Base-by-base conservation (phyloP, 1,140 invertebrate species). In the Papilio dardanus region DNA sequence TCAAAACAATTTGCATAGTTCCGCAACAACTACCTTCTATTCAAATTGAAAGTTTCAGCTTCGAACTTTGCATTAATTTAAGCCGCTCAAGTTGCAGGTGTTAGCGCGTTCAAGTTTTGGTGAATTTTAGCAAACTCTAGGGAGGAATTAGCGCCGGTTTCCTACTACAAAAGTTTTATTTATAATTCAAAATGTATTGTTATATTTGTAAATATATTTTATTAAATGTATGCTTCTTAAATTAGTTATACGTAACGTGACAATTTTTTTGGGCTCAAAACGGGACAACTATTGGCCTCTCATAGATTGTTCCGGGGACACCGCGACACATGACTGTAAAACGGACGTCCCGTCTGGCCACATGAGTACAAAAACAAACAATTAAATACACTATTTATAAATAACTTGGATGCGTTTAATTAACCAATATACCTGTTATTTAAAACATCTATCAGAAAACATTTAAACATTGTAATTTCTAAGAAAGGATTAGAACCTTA, bases 1-100 rank as follows among this genome's bases (percentile, higher is more conserved):
- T 62, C 54, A 62, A 62, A 62, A 62, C 54, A 62, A 62, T 62
- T 62, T 62, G 54, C 54, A 62, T 62, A 62, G 54, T 62, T 62
- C 30, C 54, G 24, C 24, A 62, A 62, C 54, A 28, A 62, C 54
- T 62, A 62, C 54, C 54, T 62, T 62, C 54, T 62, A 62, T 62
- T 62, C 54, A 62, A 62, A 62, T 62, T 62, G 54, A 62, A 62
- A 62, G 54, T 62, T 62, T 62, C 54, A 62, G 54, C 54, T 62
- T 30, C 54, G 24, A 62, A 62, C 54, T 62, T 62, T 62, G 24
- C 54, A 62, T 62, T 62, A 62, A 62, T 62, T 62, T 62, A 62
- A 62, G 54, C 54, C 54, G 21, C 54, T 62, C 54, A 62, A 62
- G 54, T 62, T 62, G 21, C 54, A 62, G 54, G 54, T 62, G 54